Conservation (phyloP, 1,140 invertebrate species). For the Papilio dardanus region DNA sequence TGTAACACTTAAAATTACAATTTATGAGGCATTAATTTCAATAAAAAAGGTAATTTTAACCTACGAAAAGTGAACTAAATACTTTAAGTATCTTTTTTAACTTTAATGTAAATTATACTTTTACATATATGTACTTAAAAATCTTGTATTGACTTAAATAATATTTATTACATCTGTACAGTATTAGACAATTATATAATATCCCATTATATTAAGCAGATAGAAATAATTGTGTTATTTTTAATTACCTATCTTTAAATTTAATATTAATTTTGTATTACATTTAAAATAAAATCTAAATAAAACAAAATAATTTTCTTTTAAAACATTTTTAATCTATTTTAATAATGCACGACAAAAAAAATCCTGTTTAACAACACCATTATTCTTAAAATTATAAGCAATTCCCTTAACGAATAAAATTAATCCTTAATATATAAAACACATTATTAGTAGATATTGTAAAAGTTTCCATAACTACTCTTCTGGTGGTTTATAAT, state of each 20-base stretch:
- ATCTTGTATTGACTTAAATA: no score
- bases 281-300: not conserved
- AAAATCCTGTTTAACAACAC: not conserved
- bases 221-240: not conserved
- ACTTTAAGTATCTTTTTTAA: no score
- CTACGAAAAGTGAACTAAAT: no score
- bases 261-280: not conserved
- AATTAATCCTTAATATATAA: not conserved
- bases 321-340: not conserved
- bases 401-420: not conserved
- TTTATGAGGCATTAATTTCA: no score
- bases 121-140: no score
- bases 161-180: not conserved
- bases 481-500: conserved; percentile 83
- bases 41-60: not conserved
- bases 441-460: not conserved
- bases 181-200: not conserved
- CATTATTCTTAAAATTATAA: not conserved
- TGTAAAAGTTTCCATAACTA: conserved; percentile 40
- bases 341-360: not conserved
- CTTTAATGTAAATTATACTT: no score
- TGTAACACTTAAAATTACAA: no score
- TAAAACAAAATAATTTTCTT: not conserved
- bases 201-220: not conserved
- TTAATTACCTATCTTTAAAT: not conserved